Evolutionary conservation across 2,888 invertebrate genomes (phyloP), one percentile per base, ranked within the genome.

Genomic region (Malacosoma neustria): DNA sequence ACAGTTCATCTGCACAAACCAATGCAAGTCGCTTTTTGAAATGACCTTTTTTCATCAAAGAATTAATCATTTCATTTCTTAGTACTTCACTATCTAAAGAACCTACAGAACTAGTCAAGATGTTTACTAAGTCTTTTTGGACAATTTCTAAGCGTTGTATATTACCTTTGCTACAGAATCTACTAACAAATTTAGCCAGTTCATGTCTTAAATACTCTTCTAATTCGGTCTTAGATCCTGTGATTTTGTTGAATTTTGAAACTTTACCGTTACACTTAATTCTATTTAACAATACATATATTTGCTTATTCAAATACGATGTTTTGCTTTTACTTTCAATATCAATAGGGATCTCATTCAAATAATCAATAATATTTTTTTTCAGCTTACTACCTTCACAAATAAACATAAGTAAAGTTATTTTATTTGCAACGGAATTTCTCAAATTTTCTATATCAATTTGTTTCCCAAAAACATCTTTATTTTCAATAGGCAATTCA

Each of bases 91-190:
- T 41, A 11, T 49, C 55, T 29, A 65, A 42, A n/a, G 46, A 44
- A 14, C 61, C 55, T 29, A 63, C 41, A 3, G 59, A 58, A 35
- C 62, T 57, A 4, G 56, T 43, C 1, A 74, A 30, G 29, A 67
- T 41, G 42, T 59, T 56, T 0, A 52, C 39, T 2, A 79, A 30
- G 29, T 73, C 69, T n/a, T 49, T 51, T 53, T 61, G 60, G 9
- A 75, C 42, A n/a, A 51, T 50, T 12, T 48, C 38, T 13, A 57
- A 41, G 1, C 40, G 39, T 9, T 50, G 42, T 4, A 45, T 36
- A 37, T 49, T 47, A 14, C 57, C 40, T 15, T 41, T 42, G 13
- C 57, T 35, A 33, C 47, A 38, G 31, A 41, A 55, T 41, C 55
- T 57, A 2, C 45, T 36, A 9, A 55, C 39, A 35, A 63, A 62